A percentile compares a stretch with the other conserved stretches of the same genome.
Evolutionary conservation across 1,140 invertebrate species (phyloP).

Genomic region (Pollicipes pollicipes): DNA sequence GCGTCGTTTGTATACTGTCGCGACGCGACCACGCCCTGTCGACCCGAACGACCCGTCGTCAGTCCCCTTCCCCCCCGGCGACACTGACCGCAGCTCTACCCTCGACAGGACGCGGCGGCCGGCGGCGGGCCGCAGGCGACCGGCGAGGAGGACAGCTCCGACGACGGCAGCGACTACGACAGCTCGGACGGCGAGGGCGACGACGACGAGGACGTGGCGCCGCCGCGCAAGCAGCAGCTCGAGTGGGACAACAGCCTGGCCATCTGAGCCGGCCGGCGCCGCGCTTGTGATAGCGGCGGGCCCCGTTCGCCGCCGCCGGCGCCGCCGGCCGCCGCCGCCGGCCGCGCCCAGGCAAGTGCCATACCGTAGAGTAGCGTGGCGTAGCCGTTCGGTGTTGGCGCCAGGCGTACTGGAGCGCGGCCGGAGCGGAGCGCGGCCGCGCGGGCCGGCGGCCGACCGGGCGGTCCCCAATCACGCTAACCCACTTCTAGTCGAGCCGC

Average conservation of each 20-base stretch:
- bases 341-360: slow-evolving; percentile 6
- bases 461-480: neutral
- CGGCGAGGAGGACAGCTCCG: slow-evolving; percentile 39
- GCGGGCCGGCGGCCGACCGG: neutral
- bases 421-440: neutral
- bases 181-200: slow-evolving; percentile 35
- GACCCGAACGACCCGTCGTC: too few relatives aligned
- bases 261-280: slow-evolving; percentile 25
- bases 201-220: slow-evolving; percentile 27
- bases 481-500: neutral
- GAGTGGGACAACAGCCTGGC: slow-evolving; percentile 46
- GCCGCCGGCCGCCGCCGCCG: slow-evolving; percentile 1
- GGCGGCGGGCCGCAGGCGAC: slow-evolving; percentile 26
- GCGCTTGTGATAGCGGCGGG: slow-evolving; percentile 6
- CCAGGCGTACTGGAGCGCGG: too few relatives aligned
- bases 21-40: too few relatives aligned
- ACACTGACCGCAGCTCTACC: neutral
- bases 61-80: neutral
- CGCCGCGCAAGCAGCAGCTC: slow-evolving; percentile 28
- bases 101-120: neutral
- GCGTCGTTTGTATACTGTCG: too few relatives aligned
- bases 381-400: too few relatives aligned
- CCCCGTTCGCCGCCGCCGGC: neutral
- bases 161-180: slow-evolving; percentile 34
- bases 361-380: too few relatives aligned